phyloP scores from a whole-genome alignment of 2,113 vertebrate genomes.

The Raja brachyura region DNA sequence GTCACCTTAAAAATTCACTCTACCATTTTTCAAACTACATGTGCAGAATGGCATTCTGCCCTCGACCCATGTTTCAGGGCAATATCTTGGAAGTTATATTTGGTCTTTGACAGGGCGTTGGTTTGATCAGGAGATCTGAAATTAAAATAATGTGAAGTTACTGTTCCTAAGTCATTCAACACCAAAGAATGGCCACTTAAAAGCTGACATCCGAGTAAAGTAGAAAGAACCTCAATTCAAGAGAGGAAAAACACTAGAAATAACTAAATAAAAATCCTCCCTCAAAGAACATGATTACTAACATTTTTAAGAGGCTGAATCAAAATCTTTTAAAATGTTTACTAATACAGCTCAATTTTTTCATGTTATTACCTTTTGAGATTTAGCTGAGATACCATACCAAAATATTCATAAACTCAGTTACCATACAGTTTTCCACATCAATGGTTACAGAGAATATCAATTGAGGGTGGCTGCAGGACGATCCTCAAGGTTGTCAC shows the following conservation, averaged over 20 bases:
- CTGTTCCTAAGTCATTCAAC: too few species aligned
- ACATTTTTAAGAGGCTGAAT: background rate
- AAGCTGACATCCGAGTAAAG: background rate
- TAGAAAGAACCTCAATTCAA: background rate
- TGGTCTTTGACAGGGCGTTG: background rate
- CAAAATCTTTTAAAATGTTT: background rate
- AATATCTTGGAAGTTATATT: background rate
- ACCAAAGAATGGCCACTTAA: too few species aligned
- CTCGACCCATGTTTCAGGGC: too few species aligned
- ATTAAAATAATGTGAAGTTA: background rate
- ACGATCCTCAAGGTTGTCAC: slow-evolving; percentile 18
- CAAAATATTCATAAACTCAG: background rate
- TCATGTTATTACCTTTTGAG: slow-evolving; percentile 3
- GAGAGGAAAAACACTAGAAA: background rate
- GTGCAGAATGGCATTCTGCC: too few species aligned
- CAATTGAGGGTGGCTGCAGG: slow-evolving; percentile 2
- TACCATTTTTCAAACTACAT: too few species aligned
- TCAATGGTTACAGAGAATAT: background rate
- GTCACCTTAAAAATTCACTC: too few species aligned
- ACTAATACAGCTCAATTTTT: background rate
- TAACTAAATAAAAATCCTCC: background rate
- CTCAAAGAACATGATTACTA: background rate
- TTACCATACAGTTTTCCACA: background rate
- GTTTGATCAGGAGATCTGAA: background rate
- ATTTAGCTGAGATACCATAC: background rate